phyloP scores from a whole-genome alignment of 2,797 vertebrate species.

The Protosalanx chinensis region DNA sequence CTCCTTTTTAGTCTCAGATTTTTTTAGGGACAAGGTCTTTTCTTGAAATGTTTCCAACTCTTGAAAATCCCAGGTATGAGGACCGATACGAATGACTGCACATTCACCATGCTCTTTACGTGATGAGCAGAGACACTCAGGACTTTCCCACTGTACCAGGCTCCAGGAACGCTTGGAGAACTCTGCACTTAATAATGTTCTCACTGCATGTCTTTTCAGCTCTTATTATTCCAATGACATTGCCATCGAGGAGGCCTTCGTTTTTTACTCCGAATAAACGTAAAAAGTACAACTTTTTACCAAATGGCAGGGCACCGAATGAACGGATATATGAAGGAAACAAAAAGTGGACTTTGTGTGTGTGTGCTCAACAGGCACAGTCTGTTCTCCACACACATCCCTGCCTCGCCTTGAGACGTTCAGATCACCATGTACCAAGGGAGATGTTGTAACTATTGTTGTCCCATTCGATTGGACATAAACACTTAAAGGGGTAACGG shows the following conservation, averaged over 20 bases:
- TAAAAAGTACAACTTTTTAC: slow-evolving; percentile 20
- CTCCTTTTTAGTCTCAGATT: no score
- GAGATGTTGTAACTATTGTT: background rate
- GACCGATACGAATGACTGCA: slow-evolving; percentile 14
- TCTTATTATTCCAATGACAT: slow-evolving; percentile 25
- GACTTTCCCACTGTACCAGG: slow-evolving; percentile 13
- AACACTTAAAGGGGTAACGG: slow-evolving; percentile 15
- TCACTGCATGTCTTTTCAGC: slow-evolving; percentile 6
- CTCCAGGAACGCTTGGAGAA: slow-evolving; percentile 7
- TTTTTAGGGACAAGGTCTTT: no score
- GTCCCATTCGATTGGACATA: slow-evolving; percentile 18
- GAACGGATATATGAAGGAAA: slow-evolving; percentile 20
- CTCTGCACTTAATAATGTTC: slow-evolving; percentile 15
- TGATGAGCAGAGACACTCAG: slow-evolving; percentile 1
- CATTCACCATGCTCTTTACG: slow-evolving; percentile 13
- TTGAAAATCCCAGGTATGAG: slow-evolving; percentile 15
- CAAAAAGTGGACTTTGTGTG: background rate
- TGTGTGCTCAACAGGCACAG: background rate
- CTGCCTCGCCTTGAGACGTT: slow-evolving; percentile 8
- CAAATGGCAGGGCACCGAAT: slow-evolving; percentile 11
- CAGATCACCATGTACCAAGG: background rate
- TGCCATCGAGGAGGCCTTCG: slow-evolving; percentile 34
- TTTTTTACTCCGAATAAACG: slow-evolving; percentile 46
- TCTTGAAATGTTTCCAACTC: background rate
- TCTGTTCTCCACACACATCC: slow-evolving; percentile 1